Evolutionary conservation across 2,113 vertebrate genomes (phyloP), one percentile per base, ranked within the genome.

Genomic region (Leiothrix lutea): DNA sequence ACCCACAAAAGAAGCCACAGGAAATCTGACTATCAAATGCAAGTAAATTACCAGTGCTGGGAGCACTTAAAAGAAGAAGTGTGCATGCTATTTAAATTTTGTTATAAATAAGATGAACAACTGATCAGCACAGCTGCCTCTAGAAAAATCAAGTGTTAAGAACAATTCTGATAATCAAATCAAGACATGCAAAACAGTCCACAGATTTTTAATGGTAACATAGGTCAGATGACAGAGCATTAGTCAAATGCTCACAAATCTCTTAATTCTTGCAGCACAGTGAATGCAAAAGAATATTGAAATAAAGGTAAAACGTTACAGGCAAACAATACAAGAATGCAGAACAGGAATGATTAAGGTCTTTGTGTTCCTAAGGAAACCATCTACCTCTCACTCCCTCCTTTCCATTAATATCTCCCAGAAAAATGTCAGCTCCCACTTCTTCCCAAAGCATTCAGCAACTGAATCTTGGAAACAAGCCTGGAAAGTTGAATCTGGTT

Each of bases 291-390:
- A 90, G 81, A 87, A 94, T 42, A 45, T 17, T 71, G 47, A 95
- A 93, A 94, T 67, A 60, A 86, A 80, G 85, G 62, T 38, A 65
- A 67, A 96, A 80, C 26, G n/a, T 79, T 85, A 87, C 33, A 95
- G 61, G 62, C 62, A 95, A 58, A 35, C 36, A 58, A 67, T 29
- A 42, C 10, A 82, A 83, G 62, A 86, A 71, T 50, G 51, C 45
- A 91, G 64, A 86, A 91, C 9, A 29, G 60, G n/a, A 95, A 72
- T 48, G 45, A 83, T 89, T 90, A 78, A 79, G 35, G 73, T 82
- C 91, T 94, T 80, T 72, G 47, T 92, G 92, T 86, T 94, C 89
- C 95, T 94, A 91, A 65, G 82, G 96, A 96, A 97, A 87, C 69
- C 20, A 80, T 62, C 35, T 5, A 31, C 74, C 70, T 93, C 90